Percentiles rank a stretch among this genome's conserved stretches.
Evolutionary conservation across 2,888 invertebrate genomes (phyloP).

Genomic region (Hirtodrosophila histrioides): DNA sequence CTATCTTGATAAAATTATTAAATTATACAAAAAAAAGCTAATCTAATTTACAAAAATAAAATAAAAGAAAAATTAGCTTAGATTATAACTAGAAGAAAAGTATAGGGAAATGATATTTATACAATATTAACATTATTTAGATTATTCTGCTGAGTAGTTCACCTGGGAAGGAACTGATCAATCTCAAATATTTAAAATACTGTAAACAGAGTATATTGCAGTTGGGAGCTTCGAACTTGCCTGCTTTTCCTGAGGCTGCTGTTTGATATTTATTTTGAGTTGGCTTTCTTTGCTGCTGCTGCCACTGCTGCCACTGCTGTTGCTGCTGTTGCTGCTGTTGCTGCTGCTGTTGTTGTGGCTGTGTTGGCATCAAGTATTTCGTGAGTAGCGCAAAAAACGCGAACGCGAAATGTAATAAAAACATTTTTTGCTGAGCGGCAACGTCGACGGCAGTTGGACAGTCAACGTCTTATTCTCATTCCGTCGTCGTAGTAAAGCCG

Average conservation of each 20-base stretch:
- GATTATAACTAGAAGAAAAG: too few relatives aligned
- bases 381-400: slow-evolving; percentile 78
- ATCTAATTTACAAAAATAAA: too few relatives aligned
- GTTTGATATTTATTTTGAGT: slow-evolving; percentile 70
- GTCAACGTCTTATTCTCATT: slow-evolving; percentile 65
- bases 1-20: too few relatives aligned
- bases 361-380: slow-evolving; percentile 75
- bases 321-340: slow-evolving; percentile 41
- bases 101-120: too few relatives aligned
- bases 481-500: slow-evolving; percentile 51
- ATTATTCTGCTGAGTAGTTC: too few relatives aligned
- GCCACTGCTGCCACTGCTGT: slow-evolving; percentile 35
- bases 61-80: too few relatives aligned
- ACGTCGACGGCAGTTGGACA: slow-evolving; percentile 28
- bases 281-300: slow-evolving; percentile 39
- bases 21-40: too few relatives aligned
- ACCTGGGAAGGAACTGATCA: too few relatives aligned
- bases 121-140: too few relatives aligned
- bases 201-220: too few relatives aligned
- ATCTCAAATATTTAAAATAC: too few relatives aligned
- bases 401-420: slow-evolving; percentile 83
- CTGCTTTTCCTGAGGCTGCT: slow-evolving; percentile 21
- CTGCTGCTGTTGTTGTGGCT: slow-evolving; percentile 46
- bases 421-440: slow-evolving; percentile 73
- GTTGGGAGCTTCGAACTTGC: not conserved